phyloP scores from a whole-genome alignment of 2,888 invertebrate genomes.

The Lymantria dispar region DNA sequence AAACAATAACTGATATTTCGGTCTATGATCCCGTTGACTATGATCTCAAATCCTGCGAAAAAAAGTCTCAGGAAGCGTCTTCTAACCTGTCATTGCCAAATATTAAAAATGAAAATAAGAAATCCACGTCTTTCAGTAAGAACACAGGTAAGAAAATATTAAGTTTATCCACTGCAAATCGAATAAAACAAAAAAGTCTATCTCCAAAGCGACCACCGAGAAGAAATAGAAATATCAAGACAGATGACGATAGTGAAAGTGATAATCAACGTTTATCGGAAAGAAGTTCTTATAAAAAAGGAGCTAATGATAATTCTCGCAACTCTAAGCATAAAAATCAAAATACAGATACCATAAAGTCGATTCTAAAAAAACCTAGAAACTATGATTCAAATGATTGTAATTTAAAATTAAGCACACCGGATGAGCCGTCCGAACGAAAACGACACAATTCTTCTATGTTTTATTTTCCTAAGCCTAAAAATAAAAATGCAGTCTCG shows the following conservation, averaged over 20 bases:
- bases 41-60: slow-evolving; percentile 73
- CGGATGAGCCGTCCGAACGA: slow-evolving; percentile 54
- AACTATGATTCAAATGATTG: slow-evolving; percentile 56
- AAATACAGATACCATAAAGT: slow-evolving; percentile 78
- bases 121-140: slow-evolving; percentile 58
- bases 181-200: slow-evolving; percentile 71
- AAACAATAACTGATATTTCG: slow-evolving; percentile 59
- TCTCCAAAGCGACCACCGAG: slow-evolving; percentile 86
- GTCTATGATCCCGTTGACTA: slow-evolving; percentile 75
- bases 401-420: slow-evolving; percentile 49
- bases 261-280: slow-evolving; percentile 70
- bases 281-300: slow-evolving; percentile 50
- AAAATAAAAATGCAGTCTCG: slow-evolving; percentile 54
- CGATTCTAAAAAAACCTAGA: slow-evolving; percentile 83
- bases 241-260: slow-evolving; percentile 77
- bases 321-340: slow-evolving; percentile 58
- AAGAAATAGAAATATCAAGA: slow-evolving; percentile 73
- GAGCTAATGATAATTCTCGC: slow-evolving; percentile 43
- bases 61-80: slow-evolving; percentile 58
- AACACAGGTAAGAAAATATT: slow-evolving; percentile 60
- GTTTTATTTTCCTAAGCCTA: slow-evolving; percentile 84
- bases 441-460: slow-evolving; percentile 73
- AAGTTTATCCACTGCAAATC: slow-evolving; percentile 51
- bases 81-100: slow-evolving; percentile 65
- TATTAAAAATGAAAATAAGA: slow-evolving; percentile 71